Conservation (phyloP, 2,113 vertebrate species). For the Triplophysa tibetana region DNA sequence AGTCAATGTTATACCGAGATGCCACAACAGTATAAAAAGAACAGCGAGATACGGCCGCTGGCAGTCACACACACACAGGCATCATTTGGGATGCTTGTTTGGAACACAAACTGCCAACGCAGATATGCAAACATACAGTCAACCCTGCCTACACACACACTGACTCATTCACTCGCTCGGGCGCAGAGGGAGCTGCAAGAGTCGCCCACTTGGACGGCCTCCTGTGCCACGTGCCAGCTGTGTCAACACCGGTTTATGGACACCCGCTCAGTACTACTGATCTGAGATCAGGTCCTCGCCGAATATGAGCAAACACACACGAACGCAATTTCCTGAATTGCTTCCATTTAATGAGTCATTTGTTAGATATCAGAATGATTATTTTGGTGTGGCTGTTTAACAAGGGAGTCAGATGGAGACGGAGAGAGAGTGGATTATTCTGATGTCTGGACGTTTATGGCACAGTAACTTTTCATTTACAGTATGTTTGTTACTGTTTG, state of each 20-base stretch:
- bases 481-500: too few relatives aligned
- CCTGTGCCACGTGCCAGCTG: neutral
- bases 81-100: neutral
- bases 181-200: neutral
- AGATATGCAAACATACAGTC: constrained; percentile 24
- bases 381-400: neutral
- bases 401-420: neutral
- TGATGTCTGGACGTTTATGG: too few relatives aligned
- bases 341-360: constrained; percentile 28
- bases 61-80: constrained; percentile 40
- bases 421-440: too few relatives aligned
- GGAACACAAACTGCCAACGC: constrained; percentile 33
- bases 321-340: constrained; percentile 1
- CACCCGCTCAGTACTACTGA: constrained; percentile 15
- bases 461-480: too few relatives aligned
- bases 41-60: neutral
- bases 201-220: neutral
- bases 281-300: constrained; percentile 3
- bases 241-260: neutral
- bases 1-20: constrained; percentile 21
- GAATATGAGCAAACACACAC: neutral
- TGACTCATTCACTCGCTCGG: constrained; percentile 14
- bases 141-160: constrained; percentile 34
- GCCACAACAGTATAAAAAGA: neutral
- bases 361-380: neutral